Conservation (phyloP, 2,888 invertebrate genomes). For the Cyrtodaria siliqua region DNA sequence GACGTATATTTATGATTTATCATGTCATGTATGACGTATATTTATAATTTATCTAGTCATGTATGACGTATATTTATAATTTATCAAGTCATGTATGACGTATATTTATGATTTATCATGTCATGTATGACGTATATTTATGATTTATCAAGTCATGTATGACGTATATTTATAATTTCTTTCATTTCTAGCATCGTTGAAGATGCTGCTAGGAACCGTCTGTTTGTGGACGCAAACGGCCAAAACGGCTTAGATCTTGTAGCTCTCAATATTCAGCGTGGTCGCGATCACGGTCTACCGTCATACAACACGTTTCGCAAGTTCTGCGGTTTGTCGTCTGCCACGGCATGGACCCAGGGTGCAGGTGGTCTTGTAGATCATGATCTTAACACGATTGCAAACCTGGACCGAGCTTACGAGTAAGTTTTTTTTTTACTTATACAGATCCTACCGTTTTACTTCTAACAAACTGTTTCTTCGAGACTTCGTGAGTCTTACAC, state of each 20-base stretch:
- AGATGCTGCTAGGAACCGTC: slow-evolving; percentile 1
- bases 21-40: too few species aligned
- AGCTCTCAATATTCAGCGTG: slow-evolving; percentile 37
- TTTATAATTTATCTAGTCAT: too few species aligned
- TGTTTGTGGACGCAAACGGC: slow-evolving; percentile 10
- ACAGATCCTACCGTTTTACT: too few species aligned
- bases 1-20: too few species aligned
- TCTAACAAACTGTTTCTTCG: too few species aligned
- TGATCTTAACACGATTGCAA: background rate
- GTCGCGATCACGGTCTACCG: slow-evolving; percentile 32
- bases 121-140: too few species aligned
- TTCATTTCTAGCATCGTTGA: slow-evolving; percentile 15
- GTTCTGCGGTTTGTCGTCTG: background rate
- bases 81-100: too few species aligned
- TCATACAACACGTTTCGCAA: slow-evolving; percentile 26
- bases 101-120: too few species aligned
- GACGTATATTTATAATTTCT: too few species aligned
- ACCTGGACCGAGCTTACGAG: background rate
- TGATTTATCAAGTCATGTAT: too few species aligned
- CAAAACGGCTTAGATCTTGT: slow-evolving; percentile 27
- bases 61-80: too few species aligned
- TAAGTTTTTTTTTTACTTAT: background rate
- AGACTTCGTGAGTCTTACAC: too few species aligned
- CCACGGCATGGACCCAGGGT: background rate
- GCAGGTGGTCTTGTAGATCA: background rate